Conservation (phyloP, 2,888 invertebrate species). For the Saturnia pavonia region DNA sequence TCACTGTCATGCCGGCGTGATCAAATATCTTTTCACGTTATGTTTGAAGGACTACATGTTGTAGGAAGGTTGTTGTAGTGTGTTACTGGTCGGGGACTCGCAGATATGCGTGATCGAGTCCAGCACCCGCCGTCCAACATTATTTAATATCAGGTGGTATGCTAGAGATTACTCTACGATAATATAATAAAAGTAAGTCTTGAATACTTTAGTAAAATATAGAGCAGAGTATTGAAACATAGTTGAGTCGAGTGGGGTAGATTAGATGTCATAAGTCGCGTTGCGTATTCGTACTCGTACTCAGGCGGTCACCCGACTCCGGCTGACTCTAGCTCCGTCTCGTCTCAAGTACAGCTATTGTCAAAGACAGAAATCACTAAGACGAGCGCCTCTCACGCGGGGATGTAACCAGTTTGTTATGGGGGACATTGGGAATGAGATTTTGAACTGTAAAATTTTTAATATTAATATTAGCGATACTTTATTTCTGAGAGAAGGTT, state of each 20-base stretch:
- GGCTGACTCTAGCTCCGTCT: background rate
- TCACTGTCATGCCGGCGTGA: too few relatives aligned
- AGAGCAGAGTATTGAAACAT: background rate
- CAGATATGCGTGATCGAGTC: too few relatives aligned
- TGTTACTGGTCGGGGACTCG: too few relatives aligned
- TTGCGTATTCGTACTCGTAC: background rate
- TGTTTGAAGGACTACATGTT: too few relatives aligned
- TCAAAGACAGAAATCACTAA: background rate
- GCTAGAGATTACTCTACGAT: background rate
- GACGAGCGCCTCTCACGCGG: background rate
- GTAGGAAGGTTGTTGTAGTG: too few relatives aligned
- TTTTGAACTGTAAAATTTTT: background rate
- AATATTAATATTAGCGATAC: too few relatives aligned
- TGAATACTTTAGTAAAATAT: background rate
- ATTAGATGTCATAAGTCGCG: background rate
- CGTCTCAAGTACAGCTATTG: constrained; percentile 1
- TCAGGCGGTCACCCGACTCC: background rate
- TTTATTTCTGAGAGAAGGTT: too few relatives aligned
- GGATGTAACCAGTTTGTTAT: background rate
- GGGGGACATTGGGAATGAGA: background rate
- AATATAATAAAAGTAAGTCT: background rate
- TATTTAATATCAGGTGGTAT: background rate
- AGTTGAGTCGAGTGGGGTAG: background rate
- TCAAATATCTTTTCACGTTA: too few relatives aligned
- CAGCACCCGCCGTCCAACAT: background rate